Percentiles rank a stretch among this genome's conserved stretches.
Conservation (phyloP, 2,113 vertebrate genomes). For the Struthidea cinerea region DNA sequence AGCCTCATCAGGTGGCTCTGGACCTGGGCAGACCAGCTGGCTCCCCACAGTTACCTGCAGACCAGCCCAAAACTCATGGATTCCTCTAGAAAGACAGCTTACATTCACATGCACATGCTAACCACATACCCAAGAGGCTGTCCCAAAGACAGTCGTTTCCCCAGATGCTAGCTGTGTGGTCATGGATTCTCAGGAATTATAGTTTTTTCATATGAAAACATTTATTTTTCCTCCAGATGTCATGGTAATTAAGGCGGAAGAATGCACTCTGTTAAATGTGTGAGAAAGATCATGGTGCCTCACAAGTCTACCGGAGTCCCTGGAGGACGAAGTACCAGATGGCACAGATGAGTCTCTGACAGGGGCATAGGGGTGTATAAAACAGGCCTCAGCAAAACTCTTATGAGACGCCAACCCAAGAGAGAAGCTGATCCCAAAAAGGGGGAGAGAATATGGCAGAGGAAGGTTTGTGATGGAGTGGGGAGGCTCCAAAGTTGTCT, state of each 20-base stretch:
- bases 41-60: not conserved
- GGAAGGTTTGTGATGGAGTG: not conserved
- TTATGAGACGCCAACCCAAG: not conserved
- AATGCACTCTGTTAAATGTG: not conserved
- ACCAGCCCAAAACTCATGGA: not conserved
- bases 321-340: not conserved
- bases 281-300: not conserved
- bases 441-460: not conserved
- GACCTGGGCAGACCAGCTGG: not conserved
- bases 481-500: not conserved
- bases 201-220: not conserved
- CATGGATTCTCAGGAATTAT: constrained; percentile 5
- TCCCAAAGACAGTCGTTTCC: not conserved
- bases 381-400: not conserved
- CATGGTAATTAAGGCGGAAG: not conserved
- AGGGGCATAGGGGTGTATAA: not conserved
- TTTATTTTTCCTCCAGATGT: constrained; percentile 18
- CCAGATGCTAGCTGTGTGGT: not conserved
- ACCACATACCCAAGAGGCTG: not conserved
- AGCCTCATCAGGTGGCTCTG: not conserved
- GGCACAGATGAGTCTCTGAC: not conserved
- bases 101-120: not conserved
- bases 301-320: not conserved
- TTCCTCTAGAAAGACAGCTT: not conserved
- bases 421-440: not conserved